Conservation (phyloP, 1,140 invertebrate species). For the Onthophagus taurus region DNA sequence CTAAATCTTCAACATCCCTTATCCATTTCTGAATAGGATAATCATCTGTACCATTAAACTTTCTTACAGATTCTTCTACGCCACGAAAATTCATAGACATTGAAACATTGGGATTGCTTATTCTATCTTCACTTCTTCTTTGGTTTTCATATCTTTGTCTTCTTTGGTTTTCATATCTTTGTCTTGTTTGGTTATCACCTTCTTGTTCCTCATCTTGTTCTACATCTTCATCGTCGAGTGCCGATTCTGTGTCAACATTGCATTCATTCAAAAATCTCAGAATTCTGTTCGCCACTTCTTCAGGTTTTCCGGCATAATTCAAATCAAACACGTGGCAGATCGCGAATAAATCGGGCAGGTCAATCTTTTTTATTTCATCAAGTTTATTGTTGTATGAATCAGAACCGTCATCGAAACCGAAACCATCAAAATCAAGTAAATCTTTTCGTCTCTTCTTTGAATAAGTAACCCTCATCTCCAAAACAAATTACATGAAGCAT, state of each 20-base stretch:
- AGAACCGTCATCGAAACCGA: slow-evolving; percentile 1
- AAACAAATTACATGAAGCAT: too few species aligned
- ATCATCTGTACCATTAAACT: slow-evolving; percentile 20
- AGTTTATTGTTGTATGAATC: slow-evolving; percentile 2
- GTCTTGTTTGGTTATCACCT: background rate
- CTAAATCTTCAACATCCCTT: slow-evolving; percentile 27
- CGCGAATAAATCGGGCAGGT: slow-evolving; percentile 1
- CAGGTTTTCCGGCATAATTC: slow-evolving; percentile 1
- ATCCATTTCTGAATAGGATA: slow-evolving; percentile 27
- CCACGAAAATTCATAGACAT: slow-evolving; percentile 16
- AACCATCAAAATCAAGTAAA: too few species aligned
- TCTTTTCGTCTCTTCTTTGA: too few species aligned
- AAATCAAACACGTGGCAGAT: slow-evolving; percentile 9
- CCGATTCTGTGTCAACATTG: background rate
- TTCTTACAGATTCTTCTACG: slow-evolving; percentile 20
- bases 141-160: background rate
- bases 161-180: background rate
- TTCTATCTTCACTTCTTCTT: slow-evolving; percentile 4
- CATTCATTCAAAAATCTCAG: background rate
- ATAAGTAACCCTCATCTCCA: too few species aligned
- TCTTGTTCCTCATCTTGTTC: background rate
- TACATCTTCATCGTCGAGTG: background rate
- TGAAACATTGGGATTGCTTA: background rate
- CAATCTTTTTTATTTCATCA: slow-evolving; percentile 2
- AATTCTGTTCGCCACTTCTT: slow-evolving; percentile 3